Conservation (phyloP, 2,888 invertebrate species). For the Nineta flava region DNA sequence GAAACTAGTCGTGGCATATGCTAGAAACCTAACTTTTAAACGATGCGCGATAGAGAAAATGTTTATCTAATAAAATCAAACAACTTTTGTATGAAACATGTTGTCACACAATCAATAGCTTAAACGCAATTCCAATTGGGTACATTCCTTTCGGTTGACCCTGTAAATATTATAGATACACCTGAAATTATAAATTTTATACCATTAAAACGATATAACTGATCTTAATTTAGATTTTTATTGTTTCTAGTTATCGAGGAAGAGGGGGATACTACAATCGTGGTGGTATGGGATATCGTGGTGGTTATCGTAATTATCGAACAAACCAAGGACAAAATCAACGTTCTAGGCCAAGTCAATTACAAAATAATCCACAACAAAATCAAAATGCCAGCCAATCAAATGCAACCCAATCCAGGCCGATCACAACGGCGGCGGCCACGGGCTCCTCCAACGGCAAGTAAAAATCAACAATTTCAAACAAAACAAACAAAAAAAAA, state of each 20-base stretch:
- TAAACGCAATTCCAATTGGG: too few species aligned
- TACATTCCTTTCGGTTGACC: too few species aligned
- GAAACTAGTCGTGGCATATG: too few species aligned
- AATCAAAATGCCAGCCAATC: background rate
- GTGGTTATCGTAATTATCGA: conserved; percentile 29
- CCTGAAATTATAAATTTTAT: too few species aligned
- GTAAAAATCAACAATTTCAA: background rate
- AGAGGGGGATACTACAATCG: conserved; percentile 40
- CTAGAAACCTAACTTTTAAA: too few species aligned
- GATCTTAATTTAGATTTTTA: background rate
- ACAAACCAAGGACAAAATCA: conserved; percentile 8
- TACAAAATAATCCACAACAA: background rate
- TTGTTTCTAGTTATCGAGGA: conserved; percentile 36
- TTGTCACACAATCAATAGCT: too few species aligned
- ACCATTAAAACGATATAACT: too few species aligned
- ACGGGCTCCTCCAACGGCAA: background rate
- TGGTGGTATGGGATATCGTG: conserved; percentile 31
- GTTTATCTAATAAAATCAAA: too few species aligned
- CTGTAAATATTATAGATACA: too few species aligned
- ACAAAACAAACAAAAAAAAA: background rate
- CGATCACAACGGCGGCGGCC: background rate
- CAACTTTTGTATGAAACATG: too few species aligned
- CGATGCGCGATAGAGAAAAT: too few species aligned
- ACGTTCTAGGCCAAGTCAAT: background rate
- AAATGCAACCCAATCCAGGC: background rate